Conservation (phyloP, 2,113 vertebrate species). For the Tenebrosternarchus preto region DNA sequence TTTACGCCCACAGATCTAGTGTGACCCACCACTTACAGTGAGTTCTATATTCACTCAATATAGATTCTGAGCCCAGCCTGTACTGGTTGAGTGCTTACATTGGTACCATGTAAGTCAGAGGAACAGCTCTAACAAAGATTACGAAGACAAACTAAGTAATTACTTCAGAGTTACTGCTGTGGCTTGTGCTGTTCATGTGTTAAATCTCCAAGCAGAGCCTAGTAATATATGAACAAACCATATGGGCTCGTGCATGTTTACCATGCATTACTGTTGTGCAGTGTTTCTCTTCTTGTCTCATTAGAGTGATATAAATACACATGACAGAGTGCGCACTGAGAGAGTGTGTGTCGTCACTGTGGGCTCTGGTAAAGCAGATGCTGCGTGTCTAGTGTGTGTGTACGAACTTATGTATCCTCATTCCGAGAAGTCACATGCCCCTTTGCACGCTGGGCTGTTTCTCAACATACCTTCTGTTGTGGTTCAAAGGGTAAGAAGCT, state of each 20-base stretch:
- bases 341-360: slow-evolving; percentile 25
- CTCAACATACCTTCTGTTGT: slow-evolving; percentile 74
- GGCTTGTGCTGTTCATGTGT: background rate
- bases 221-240: background rate
- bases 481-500: slow-evolving; percentile 71
- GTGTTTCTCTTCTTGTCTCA: background rate
- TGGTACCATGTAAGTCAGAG: background rate
- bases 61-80: background rate
- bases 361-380: slow-evolving; percentile 24
- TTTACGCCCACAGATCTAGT: background rate
- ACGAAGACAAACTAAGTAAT: background rate
- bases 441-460: slow-evolving; percentile 67
- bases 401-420: slow-evolving; percentile 65
- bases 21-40: background rate
- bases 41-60: slow-evolving; percentile 17
- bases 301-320: background rate
- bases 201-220: background rate
- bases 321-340: slow-evolving; percentile 22
- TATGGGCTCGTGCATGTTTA: background rate
- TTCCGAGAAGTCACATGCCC: slow-evolving; percentile 79
- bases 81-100: background rate
- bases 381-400: slow-evolving; percentile 52
- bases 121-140: background rate
- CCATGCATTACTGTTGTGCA: background rate
- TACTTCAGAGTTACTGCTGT: background rate